Conservation (phyloP, 2,113 vertebrate genomes). For the Brachypteracias leptosomus region DNA sequence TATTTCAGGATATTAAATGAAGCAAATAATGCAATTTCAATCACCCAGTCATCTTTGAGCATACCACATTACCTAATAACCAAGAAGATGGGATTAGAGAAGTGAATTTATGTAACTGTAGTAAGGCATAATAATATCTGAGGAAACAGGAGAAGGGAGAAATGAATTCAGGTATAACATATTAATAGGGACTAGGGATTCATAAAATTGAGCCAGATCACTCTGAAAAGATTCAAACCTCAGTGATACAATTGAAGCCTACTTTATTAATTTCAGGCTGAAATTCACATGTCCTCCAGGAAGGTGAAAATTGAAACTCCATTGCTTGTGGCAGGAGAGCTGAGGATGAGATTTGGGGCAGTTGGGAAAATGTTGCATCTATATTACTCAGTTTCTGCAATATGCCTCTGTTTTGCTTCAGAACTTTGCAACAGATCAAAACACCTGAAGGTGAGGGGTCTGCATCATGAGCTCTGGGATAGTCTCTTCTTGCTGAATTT, state of each 20-base stretch:
- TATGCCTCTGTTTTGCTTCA: not conserved
- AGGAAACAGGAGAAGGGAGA: not conserved
- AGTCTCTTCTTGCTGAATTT: not conserved
- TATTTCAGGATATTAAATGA: constrained; percentile 69
- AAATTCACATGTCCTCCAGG: not conserved
- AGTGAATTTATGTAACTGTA: constrained; percentile 29
- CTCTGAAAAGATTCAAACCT: not conserved
- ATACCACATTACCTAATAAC: constrained; percentile 64
- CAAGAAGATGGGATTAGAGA: constrained; percentile 45
- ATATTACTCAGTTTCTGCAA: not conserved
- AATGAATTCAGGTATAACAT: constrained; percentile 15
- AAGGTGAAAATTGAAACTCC: not conserved
- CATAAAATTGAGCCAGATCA: not conserved
- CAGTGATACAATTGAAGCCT: not conserved
- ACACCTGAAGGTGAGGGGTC: not conserved
- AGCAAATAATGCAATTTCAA: constrained; percentile 63
- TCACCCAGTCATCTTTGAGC: constrained; percentile 35
- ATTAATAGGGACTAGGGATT: constrained; percentile 4
- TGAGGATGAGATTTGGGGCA: not conserved
- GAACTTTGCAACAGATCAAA: not conserved
- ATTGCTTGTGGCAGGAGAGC: not conserved
- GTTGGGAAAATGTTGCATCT: not conserved
- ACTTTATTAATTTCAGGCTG: not conserved
- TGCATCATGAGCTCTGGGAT: not conserved
- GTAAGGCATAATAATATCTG: constrained; percentile 23